A percentile compares a stretch with the other conserved stretches of the same genome.
phyloP scores from a whole-genome alignment of 2,113 vertebrate species.

The Lophochroa leadbeateri region DNA sequence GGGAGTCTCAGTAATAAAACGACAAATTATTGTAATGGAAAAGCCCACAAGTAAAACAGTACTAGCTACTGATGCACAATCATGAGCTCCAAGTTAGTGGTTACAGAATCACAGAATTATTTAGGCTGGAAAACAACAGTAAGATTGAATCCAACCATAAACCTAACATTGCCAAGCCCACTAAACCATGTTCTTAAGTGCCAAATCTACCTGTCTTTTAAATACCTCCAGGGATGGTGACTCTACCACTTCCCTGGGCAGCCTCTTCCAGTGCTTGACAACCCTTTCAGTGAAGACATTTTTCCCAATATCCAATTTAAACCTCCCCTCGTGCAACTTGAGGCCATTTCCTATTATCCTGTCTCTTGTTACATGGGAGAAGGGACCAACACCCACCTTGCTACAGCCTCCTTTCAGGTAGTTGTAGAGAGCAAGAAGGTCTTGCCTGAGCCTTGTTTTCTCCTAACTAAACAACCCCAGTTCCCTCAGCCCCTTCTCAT shows the following conservation, averaged over 20 bases:
- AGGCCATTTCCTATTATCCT: neutral
- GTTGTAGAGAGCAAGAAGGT: neutral
- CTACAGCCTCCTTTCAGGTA: neutral
- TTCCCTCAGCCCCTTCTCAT: fast-evolving
- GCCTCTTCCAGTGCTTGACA: neutral
- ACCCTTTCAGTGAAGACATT: neutral
- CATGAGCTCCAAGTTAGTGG: neutral
- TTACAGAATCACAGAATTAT: neutral
- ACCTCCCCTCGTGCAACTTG: neutral
- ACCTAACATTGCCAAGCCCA: neutral
- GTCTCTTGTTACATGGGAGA: neutral
- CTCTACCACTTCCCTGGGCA: neutral
- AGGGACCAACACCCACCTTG: neutral
- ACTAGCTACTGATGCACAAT: neutral
- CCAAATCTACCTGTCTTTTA: neutral
- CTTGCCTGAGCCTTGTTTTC: neutral
- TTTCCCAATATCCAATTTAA: neutral
- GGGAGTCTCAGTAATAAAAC: neutral
- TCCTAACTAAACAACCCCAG: neutral
- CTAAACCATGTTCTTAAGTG: neutral
- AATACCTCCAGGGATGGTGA: neutral
- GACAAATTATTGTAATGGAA: neutral
- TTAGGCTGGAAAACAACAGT: neutral
- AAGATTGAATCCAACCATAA: neutral
- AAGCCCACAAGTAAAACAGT: neutral